These are phyloP conservation scores for Whitmania pigra DNA, from an alignment of 1,140 invertebrate genomes.

Conservation along the genomic window DNA sequence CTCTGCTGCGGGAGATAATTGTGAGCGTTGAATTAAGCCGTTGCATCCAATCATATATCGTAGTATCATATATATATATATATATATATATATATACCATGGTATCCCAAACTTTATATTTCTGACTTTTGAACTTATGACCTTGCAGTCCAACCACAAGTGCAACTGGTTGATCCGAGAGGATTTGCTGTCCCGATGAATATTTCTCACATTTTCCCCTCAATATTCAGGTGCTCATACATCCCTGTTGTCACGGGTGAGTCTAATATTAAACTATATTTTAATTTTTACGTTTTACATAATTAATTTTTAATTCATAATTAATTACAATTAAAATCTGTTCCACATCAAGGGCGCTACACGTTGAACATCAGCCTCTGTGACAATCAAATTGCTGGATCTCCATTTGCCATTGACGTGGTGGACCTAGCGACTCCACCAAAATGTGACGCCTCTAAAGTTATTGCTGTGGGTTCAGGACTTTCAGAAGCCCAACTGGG, in stretches of 20 bases:
- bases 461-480: conserved; percentile 68
- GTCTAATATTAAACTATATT: background rate
- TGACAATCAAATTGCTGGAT: background rate
- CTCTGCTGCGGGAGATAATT: conserved; percentile 49
- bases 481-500: conserved; percentile 71
- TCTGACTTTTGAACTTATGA: background rate
- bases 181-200: background rate
- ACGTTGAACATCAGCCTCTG: background rate
- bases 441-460: conserved; percentile 32
- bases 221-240: conserved; percentile 3
- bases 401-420: background rate
- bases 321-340: too few relatives aligned
- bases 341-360: background rate
- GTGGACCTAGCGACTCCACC: background rate
- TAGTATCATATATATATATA: too few relatives aligned
- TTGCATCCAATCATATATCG: background rate
- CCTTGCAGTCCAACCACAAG: background rate
- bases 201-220: background rate
- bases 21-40: background rate
- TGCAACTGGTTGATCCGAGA: background rate
- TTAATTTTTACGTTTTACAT: too few relatives aligned
- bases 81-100: too few relatives aligned
- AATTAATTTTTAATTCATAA: background rate
- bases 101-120: too few relatives aligned
- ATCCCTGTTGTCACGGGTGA: background rate